Percentiles rank a stretch among this genome's conserved stretches.
Conservation (phyloP, 2,797 vertebrate species). For the Enteromius anoplus region DNA sequence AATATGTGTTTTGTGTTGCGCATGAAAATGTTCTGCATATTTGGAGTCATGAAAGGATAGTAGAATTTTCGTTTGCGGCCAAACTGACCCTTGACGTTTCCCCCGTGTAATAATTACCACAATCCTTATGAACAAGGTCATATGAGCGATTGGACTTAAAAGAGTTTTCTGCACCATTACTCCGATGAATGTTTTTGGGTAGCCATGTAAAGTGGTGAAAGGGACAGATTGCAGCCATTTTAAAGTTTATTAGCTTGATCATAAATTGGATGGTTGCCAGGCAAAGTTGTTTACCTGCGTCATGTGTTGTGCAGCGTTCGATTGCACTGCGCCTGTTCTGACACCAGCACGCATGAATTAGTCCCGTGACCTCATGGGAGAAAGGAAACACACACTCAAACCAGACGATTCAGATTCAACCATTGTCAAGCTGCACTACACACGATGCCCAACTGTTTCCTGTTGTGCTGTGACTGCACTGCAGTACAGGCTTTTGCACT, state of each 20-base stretch:
- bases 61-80: background rate
- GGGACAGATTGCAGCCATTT: background rate
- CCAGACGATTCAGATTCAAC: background rate
- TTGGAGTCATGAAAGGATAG: background rate
- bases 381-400: background rate
- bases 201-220: background rate
- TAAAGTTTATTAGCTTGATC: slow-evolving; percentile 9
- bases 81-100: background rate
- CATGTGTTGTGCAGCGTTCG: background rate
- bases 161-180: background rate
- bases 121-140: background rate
- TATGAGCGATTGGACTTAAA: background rate
- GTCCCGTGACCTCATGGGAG: background rate
- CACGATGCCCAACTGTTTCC: slow-evolving; percentile 10
- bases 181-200: background rate
- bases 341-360: background rate
- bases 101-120: background rate
- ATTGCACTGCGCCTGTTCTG: background rate
- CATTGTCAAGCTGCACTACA: background rate
- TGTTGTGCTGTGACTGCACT: slow-evolving; percentile 14
- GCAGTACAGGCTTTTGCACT: background rate
- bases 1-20: background rate
- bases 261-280: slow-evolving; percentile 21
- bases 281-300: background rate
- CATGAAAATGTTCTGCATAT: background rate